Percentiles rank a stretch among this genome's conserved stretches.
These are phyloP conservation scores for Marmota monax DNA, from an alignment of 2,113 vertebrate genomes.

Conservation along the genomic window DNA sequence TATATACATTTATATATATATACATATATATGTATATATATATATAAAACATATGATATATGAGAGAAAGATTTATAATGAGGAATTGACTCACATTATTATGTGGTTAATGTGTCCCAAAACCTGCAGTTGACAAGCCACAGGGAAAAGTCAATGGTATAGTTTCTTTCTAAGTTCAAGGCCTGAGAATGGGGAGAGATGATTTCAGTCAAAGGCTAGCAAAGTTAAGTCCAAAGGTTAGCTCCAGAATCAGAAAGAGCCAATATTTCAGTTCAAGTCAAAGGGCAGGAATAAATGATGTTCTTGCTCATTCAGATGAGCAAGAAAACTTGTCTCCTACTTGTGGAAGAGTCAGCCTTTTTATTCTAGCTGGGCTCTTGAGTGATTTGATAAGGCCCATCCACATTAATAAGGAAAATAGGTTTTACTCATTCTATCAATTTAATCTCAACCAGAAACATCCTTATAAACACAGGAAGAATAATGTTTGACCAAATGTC, in stretches of 20 bases:
- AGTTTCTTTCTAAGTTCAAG: background rate
- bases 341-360: accelerated
- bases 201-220: background rate
- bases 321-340: accelerated
- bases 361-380: background rate
- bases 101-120: background rate
- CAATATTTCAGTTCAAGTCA: background rate
- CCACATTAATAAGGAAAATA: background rate
- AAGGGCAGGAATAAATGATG: background rate
- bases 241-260: background rate
- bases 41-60: no score
- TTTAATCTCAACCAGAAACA: background rate
- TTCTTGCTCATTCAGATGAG: background rate
- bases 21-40: no score
- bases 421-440: background rate
- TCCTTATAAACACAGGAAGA: background rate
- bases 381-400: background rate
- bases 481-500: background rate
- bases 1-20: no score
- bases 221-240: no score
- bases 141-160: accelerated
- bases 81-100: background rate
- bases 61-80: background rate
- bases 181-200: background rate
- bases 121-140: background rate